A percentile compares a stretch with the other conserved stretches of the same genome.
Conservation (phyloP, 1,140 invertebrate species). For the Apis mellifera region DNA sequence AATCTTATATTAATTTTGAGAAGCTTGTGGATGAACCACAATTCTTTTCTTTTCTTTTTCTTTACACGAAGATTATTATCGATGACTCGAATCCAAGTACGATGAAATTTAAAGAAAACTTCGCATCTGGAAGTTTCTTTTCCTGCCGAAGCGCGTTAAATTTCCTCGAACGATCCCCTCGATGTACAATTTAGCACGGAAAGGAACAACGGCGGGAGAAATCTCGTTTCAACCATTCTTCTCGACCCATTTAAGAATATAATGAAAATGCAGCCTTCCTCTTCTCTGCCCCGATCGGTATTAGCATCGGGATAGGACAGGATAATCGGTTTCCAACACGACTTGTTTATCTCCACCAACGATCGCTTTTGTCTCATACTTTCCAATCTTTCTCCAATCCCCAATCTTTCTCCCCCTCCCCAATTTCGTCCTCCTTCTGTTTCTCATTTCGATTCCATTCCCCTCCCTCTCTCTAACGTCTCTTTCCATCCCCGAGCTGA, state of each 20-base stretch:
- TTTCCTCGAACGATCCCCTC: no score
- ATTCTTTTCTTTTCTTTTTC: no score
- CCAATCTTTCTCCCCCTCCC: neutral
- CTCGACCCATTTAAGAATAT: neutral
- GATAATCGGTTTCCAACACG: constrained; percentile 61
- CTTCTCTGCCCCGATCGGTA: constrained; percentile 31
- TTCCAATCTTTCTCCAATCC: neutral
- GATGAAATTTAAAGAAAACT: no score
- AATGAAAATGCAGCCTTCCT: constrained; percentile 5
- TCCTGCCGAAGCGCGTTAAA: no score
- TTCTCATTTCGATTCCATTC: neutral
- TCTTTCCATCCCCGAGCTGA: constrained; percentile 6
- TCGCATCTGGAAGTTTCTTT: no score
- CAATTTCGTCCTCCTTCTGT: no score
- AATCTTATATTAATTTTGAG: no score
- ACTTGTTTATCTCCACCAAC: constrained; percentile 61
- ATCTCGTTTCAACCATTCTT: neutral
- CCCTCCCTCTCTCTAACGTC: neutral
- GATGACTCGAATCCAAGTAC: no score
- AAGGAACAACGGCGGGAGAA: neutral
- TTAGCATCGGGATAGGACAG: constrained; percentile 10
- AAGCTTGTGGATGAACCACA: no score
- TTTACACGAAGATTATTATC: no score
- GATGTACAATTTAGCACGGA: neutral
- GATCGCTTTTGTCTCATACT: neutral